Evolutionary conservation across 2,797 vertebrate genomes (phyloP), one percentile per base, ranked within the genome.

Genomic region (Leuciscus waleckii): DNA sequence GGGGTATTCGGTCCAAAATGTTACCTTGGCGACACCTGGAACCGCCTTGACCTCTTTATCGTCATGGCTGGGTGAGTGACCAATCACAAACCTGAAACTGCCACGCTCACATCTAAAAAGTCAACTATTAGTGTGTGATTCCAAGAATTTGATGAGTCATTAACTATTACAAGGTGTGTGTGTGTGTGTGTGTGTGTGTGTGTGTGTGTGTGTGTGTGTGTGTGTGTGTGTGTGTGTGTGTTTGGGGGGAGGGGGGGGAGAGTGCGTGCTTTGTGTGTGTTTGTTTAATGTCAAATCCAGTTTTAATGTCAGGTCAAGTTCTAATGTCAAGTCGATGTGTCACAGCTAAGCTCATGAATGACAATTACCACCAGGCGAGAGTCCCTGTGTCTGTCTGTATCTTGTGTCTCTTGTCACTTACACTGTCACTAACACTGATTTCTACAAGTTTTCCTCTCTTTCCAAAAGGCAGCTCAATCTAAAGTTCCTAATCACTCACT

Each of bases 11-110:
- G 98, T 88, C 96, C 97, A 87, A 98, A 94, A 85, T 97, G 98
- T 93, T 99, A 99, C 94, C 96, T 99, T 69, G 97, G 98, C 0
- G 98, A 99, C 93, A 97, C 97, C 0, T 99, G 98, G 98, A 99
- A 99, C 89, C 94, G 98, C 90, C 95, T 99, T 94, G 98, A 99
- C 93, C 98, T 99, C 95, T 99, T 99, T 93, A 99, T 99, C 39
- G 98, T 99, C 90, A 93, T 98, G 93, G 97, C 98, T 0, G 98
- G 98, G 98, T 98, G 90, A 94, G 97, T 94, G 82, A 89, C 86
- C 81, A 77, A 88, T 81, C 37, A 58, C 49, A 51, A 87, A 56
- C 39, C 77, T 77, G 68, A n/a, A 35, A 65, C 17, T 9, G 0
- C 51, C 26, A 76, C 16, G 13, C 74, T 70, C 26, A 29, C 35